Conservation (phyloP, 2,797 vertebrate genomes). For the Babyrousa celebensis region DNA sequence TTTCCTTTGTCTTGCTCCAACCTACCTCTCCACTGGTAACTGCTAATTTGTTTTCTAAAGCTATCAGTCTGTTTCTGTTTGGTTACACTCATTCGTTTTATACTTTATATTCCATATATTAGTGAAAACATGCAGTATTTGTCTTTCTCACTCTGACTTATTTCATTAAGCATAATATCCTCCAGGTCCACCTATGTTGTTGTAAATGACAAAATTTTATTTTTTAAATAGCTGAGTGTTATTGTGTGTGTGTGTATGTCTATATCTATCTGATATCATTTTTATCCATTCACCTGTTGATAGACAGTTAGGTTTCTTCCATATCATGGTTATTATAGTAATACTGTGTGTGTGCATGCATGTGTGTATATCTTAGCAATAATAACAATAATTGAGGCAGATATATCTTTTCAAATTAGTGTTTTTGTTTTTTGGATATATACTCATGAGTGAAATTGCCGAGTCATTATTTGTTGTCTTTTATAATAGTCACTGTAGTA, state of each 20-base stretch:
- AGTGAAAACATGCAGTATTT: background rate
- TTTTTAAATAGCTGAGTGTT: background rate
- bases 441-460: background rate
- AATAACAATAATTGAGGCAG: background rate
- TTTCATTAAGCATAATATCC: background rate
- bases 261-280: background rate
- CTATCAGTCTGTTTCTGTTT: no score
- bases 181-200: background rate
- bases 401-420: background rate
- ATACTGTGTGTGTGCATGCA: no score
- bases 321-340: background rate
- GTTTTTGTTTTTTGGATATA: background rate
- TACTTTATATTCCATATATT: background rate
- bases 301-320: background rate
- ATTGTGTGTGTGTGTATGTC: no score
- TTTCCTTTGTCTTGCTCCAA: background rate
- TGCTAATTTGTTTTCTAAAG: background rate
- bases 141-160: background rate
- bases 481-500: background rate
- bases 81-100: background rate
- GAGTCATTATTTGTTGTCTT: background rate
- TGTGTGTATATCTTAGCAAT: background rate
- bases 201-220: background rate
- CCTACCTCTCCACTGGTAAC: background rate
- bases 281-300: background rate